phyloP scores from a whole-genome alignment of 2,888 invertebrate genomes.

The Pharmacophagus antenor region DNA sequence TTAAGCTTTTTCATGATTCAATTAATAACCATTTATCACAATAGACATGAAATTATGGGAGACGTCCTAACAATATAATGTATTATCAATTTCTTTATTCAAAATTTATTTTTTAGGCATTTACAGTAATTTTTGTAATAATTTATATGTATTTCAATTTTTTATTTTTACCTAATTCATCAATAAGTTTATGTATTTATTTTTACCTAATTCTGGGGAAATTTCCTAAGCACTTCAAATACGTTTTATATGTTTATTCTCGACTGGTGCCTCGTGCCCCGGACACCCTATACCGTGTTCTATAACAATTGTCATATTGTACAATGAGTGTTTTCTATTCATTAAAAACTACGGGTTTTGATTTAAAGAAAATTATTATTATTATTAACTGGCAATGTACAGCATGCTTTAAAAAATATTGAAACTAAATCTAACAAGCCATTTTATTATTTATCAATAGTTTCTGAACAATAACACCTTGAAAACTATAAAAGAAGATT shows the following conservation, averaged over 20 bases:
- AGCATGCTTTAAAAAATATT: background rate
- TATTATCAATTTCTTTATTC: too few relatives aligned
- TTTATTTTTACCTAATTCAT: background rate
- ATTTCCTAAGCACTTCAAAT: slow-evolving; percentile 44
- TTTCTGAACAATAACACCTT: slow-evolving; percentile 68
- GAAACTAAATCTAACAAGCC: background rate
- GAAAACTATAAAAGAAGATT: slow-evolving; percentile 72
- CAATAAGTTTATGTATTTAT: too few relatives aligned
- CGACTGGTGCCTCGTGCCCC: slow-evolving; percentile 64
- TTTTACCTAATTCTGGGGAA: slow-evolving; percentile 37
- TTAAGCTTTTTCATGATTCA: background rate
- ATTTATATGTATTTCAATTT: background rate
- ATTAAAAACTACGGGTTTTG: slow-evolving; percentile 40
- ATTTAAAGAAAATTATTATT: slow-evolving; percentile 9
- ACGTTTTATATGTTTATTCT: slow-evolving; percentile 65
- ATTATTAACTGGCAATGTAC: slow-evolving; percentile 6
- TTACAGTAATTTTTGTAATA: background rate
- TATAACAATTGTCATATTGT: slow-evolving; percentile 42
- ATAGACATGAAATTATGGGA: too few relatives aligned
- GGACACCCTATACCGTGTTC: slow-evolving; percentile 66
- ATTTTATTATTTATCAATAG: slow-evolving; percentile 43
- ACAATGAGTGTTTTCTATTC: slow-evolving; percentile 36
- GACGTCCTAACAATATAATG: too few relatives aligned
- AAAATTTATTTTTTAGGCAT: too few relatives aligned
- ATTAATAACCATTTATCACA: background rate